A percentile compares a stretch with the other conserved stretches of the same genome.
Conservation (phyloP, 2,797 vertebrate genomes). For the Galaxias olidus region DNA sequence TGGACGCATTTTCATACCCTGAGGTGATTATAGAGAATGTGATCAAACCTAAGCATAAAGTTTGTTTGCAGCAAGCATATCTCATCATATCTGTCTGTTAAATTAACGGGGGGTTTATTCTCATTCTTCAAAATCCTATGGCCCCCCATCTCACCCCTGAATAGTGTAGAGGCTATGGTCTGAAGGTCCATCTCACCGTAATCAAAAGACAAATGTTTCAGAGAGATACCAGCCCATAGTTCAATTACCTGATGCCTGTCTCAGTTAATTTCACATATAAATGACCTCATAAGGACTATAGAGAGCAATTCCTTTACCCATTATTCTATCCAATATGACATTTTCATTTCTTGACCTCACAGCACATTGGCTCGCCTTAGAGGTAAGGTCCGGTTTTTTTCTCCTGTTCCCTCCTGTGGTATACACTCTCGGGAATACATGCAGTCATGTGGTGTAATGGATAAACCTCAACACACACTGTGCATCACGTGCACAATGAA, state of each 20-base stretch:
- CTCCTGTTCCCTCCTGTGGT: constrained; percentile 35
- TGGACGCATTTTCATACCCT: neutral
- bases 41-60: no score
- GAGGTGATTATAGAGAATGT: neutral
- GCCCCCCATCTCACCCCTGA: constrained; percentile 31
- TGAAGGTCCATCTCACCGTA: constrained; percentile 8
- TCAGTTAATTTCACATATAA: constrained; percentile 75
- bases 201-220: constrained; percentile 59
- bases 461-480: constrained; percentile 39
- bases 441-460: constrained; percentile 37
- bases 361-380: constrained; percentile 51
- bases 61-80: no score
- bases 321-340: constrained; percentile 61
- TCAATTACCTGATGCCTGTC: constrained; percentile 71
- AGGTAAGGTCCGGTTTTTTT: constrained; percentile 57
- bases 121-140: constrained; percentile 27
- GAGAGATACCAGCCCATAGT: constrained; percentile 62
- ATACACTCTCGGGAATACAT: constrained; percentile 3
- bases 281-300: constrained; percentile 61
- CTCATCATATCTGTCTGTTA: no score
- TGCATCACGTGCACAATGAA: constrained; percentile 49
- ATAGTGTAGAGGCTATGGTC: constrained; percentile 13
- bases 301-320: constrained; percentile 62
- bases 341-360: constrained; percentile 65
- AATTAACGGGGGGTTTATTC: constrained; percentile 30